Evolutionary conservation across 2,888 invertebrate species (phyloP).

Genomic region (Drosophila formosana): DNA sequence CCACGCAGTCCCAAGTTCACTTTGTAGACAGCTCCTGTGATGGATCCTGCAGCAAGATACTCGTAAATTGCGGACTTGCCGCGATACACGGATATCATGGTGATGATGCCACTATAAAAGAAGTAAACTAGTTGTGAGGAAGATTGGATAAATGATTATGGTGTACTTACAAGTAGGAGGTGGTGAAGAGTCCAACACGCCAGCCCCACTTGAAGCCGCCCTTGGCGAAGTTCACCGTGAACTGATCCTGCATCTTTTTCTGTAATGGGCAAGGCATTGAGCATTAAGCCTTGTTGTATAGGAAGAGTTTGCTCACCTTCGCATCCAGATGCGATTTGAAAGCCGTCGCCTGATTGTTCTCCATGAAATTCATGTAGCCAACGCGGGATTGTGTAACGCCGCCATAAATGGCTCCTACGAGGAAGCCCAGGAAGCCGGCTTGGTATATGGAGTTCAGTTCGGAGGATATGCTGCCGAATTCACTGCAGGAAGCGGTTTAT

Average conservation of each 20-base stretch:
- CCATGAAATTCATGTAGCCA: constrained; percentile 89
- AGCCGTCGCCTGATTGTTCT: constrained; percentile 90
- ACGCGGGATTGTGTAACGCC: constrained; percentile 87
- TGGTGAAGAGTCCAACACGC: constrained; percentile 89
- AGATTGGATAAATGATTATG: neutral
- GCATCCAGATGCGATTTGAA: constrained; percentile 89
- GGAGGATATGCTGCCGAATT: constrained; percentile 87
- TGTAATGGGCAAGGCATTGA: constrained; percentile 72
- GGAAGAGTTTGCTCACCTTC: constrained; percentile 86
- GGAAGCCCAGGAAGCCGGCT: constrained; percentile 87
- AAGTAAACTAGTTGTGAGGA: neutral
- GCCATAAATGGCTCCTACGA: constrained; percentile 89
- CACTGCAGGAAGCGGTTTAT: constrained; percentile 86
- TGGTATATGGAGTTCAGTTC: constrained; percentile 88
- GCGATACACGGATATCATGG: constrained; percentile 88
- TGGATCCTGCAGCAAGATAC: constrained; percentile 88
- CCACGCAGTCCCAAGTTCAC: constrained; percentile 89
- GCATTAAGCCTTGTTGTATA: neutral
- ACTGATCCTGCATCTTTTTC: constrained; percentile 90
- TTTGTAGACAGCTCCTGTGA: constrained; percentile 89
- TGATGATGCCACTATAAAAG: constrained; percentile 87
- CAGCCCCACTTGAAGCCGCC: constrained; percentile 90
- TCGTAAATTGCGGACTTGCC: constrained; percentile 89
- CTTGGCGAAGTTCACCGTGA: constrained; percentile 89
- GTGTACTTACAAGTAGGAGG: constrained; percentile 88